A percentile compares a stretch with the other conserved stretches of the same genome.
These are phyloP conservation scores for Parnassius glacialis DNA, from an alignment of 2,888 invertebrate species.

Conservation along the genomic window DNA sequence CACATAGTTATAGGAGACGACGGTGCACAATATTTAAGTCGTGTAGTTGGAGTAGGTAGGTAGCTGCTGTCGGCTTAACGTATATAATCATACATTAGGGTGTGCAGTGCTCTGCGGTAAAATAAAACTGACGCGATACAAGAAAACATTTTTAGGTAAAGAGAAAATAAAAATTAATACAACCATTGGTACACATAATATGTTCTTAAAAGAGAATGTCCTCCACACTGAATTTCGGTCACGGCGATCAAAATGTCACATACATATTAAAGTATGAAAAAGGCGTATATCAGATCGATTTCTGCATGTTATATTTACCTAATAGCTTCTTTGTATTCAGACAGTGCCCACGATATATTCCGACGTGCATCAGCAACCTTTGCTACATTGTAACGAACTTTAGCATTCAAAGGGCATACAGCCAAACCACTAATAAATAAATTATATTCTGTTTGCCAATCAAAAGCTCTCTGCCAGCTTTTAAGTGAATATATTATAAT, in stretches of 20 bases:
- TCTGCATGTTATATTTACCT: conserved; percentile 58
- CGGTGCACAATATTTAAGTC: too few relatives aligned
- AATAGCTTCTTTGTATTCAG: conserved; percentile 89
- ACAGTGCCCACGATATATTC: conserved; percentile 84
- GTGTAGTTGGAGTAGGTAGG: too few relatives aligned
- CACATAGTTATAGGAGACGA: too few relatives aligned
- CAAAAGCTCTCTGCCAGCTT: conserved; percentile 83
- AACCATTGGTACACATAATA: neutral
- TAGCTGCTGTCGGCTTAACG: too few relatives aligned
- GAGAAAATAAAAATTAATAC: neutral
- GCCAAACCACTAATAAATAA: conserved; percentile 90
- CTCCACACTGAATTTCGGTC: too few relatives aligned
- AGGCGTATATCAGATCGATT: neutral
- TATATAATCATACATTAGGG: too few relatives aligned
- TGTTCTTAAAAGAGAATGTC: neutral
- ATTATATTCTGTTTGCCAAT: conserved; percentile 90
- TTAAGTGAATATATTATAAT: conserved; percentile 53
- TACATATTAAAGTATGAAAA: neutral
- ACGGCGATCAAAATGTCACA: neutral
- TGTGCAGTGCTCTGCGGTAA: too few relatives aligned
- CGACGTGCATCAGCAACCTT: conserved; percentile 91
- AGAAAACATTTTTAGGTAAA: too few relatives aligned
- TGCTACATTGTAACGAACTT: conserved; percentile 95
- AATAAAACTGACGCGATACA: too few relatives aligned
- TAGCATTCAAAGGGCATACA: conserved; percentile 97